Evolutionary conservation across 2,113 vertebrate genomes (phyloP).

Genomic region (pig (Sus scrofa)): DNA sequence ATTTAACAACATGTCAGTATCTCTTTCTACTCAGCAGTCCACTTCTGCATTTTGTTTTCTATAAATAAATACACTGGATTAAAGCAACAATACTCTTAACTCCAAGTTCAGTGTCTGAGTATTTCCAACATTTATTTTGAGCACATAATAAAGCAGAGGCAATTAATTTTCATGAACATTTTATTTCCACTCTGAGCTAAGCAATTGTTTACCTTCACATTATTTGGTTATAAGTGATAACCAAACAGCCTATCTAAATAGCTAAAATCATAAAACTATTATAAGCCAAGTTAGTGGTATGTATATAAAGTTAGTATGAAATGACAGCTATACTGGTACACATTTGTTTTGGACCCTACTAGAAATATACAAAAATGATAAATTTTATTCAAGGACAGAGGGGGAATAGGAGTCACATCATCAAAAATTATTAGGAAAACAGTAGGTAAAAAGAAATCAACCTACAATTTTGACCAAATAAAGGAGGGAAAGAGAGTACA

Average conservation of each 20-base stretch:
- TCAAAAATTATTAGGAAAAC: conserved; percentile 29
- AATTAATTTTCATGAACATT: conserved; percentile 57
- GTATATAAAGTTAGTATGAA: too few relatives aligned
- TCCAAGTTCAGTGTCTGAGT: conserved; percentile 19
- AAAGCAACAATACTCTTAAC: conserved; percentile 50
- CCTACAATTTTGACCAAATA: background rate
- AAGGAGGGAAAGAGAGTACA: background rate
- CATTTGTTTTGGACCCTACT: background rate
- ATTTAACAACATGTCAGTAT: conserved; percentile 52
- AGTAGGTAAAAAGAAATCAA: background rate
- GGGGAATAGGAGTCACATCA: background rate
- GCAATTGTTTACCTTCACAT: conserved; percentile 70
- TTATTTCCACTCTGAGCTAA: conserved; percentile 62
- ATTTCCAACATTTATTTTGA: conserved; percentile 46
- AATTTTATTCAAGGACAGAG: conserved; percentile 36
- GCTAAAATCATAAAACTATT: too few relatives aligned
- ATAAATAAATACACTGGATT: conserved; percentile 45
- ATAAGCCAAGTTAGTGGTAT: too few relatives aligned
- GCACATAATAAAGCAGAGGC: conserved; percentile 45
- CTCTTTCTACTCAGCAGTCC: conserved; percentile 28
- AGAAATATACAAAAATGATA: conserved; percentile 19
- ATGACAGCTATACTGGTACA: background rate
- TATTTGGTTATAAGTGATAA: conserved; percentile 21
- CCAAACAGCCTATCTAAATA: too few relatives aligned
- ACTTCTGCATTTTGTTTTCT: conserved; percentile 51